A percentile compares a stretch with the other conserved stretches of the same genome.
Evolutionary conservation across 2,888 invertebrate species (phyloP).

Genomic region (Mesochorus sp.): DNA sequence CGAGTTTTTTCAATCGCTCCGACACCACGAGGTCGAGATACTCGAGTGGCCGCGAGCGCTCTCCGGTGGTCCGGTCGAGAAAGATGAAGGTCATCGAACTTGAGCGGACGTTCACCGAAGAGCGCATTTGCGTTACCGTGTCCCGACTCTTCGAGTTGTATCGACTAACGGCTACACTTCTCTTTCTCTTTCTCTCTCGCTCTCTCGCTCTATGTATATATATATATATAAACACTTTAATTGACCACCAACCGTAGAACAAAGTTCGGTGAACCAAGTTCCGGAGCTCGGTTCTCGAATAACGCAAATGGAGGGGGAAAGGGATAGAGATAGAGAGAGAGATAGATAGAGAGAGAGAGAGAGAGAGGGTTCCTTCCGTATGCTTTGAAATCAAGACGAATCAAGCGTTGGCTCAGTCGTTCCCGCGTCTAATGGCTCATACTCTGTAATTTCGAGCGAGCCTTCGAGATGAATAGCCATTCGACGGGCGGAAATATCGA

Average conservation of each 20-base stretch:
- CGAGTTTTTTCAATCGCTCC: slow-evolving; percentile 19
- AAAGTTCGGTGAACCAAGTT: slow-evolving; percentile 62
- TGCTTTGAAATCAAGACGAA: slow-evolving; percentile 26
- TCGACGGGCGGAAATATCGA: too few relatives aligned
- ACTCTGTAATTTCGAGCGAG: too few relatives aligned
- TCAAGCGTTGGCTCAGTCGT: too few relatives aligned
- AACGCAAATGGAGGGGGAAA: slow-evolving; percentile 13
- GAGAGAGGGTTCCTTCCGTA: too few relatives aligned
- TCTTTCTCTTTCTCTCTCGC: too few relatives aligned
- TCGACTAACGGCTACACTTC: slow-evolving; percentile 66
- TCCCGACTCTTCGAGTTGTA: slow-evolving; percentile 66
- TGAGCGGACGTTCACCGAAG: slow-evolving; percentile 80
- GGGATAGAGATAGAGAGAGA: too few relatives aligned
- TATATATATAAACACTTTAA: slow-evolving; percentile 65
- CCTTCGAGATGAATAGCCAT: too few relatives aligned
- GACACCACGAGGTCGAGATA: slow-evolving; percentile 61
- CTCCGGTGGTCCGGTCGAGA: slow-evolving; percentile 54
- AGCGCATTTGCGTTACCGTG: slow-evolving; percentile 58
- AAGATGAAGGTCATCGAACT: slow-evolving; percentile 76
- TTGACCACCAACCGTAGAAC: slow-evolving; percentile 73
- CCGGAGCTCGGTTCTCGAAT: slow-evolving; percentile 36
- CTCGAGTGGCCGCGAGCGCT: slow-evolving; percentile 42
- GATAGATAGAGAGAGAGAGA: too few relatives aligned
- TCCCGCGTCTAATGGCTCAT: too few relatives aligned
- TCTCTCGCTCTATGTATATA: slow-evolving; percentile 2